Percentiles rank a stretch among this genome's conserved stretches.
Conservation (phyloP, 2,888 invertebrate genomes). For the Phlogophora meticulosa region DNA sequence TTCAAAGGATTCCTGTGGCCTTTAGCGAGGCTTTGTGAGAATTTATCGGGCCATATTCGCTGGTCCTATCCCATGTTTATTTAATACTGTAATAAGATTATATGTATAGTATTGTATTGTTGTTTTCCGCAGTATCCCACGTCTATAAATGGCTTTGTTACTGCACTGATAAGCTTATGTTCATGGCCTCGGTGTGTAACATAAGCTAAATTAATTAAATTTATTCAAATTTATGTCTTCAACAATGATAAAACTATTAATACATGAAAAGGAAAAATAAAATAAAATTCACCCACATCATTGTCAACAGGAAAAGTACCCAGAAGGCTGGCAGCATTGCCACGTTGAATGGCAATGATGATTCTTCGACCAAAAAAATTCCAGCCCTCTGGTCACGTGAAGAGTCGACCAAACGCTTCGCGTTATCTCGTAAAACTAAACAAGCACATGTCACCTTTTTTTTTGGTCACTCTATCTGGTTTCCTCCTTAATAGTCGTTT, state of each 20-base stretch:
- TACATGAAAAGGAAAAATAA: no score
- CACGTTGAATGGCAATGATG: no score
- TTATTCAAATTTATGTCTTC: neutral
- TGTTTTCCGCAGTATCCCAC: constrained; percentile 10
- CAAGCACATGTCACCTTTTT: no score
- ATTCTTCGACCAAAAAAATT: no score
- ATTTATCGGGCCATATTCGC: constrained; percentile 53
- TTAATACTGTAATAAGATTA: constrained; percentile 50
- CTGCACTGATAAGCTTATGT: neutral
- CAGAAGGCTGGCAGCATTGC: no score
- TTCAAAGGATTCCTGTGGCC: constrained; percentile 48
- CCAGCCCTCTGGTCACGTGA: no score
- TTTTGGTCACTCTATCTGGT: no score
- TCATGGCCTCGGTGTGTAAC: neutral
- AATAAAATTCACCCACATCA: no score
- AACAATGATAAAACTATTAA: neutral
- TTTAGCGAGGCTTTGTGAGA: constrained; percentile 45
- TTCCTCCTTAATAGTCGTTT: no score
- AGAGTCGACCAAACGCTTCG: no score
- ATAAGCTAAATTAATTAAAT: neutral
- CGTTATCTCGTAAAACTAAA: no score
- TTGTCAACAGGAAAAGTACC: no score
- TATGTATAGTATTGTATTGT: constrained; percentile 19
- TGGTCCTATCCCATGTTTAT: constrained; percentile 49
- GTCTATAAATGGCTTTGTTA: neutral